phyloP scores from a whole-genome alignment of 2,113 vertebrate species.

The Ivindomyrus marchei region DNA sequence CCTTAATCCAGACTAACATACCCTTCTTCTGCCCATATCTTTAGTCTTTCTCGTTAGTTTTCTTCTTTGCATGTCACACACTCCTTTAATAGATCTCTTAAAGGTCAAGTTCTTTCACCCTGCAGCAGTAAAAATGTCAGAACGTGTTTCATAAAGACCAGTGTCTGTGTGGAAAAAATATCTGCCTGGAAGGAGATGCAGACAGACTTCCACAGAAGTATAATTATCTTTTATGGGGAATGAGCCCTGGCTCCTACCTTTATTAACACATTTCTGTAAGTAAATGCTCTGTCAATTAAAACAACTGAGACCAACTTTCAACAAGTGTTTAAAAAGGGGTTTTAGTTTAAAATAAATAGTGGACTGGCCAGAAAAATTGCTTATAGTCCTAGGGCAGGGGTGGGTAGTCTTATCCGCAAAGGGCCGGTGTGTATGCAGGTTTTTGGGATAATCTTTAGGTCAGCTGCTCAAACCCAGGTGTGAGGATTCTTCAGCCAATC shows the following conservation, averaged over 20 bases:
- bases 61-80: constrained; percentile 40
- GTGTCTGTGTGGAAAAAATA: constrained; percentile 47
- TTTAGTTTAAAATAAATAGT: background rate
- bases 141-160: constrained; percentile 56
- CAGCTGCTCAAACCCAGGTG: no score
- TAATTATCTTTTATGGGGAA: constrained; percentile 43
- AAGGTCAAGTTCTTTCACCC: constrained; percentile 64
- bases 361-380: background rate
- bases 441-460: no score
- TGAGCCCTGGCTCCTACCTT: background rate
- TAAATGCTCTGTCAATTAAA: background rate
- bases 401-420: no score
- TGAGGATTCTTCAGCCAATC: no score
- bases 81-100: constrained; percentile 60
- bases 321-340: background rate
- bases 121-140: constrained; percentile 64
- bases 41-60: constrained; percentile 35
- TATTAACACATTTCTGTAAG: background rate
- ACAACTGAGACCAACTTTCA: background rate
- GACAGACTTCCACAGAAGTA: constrained; percentile 40
- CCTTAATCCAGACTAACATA: constrained; percentile 37
- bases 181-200: constrained; percentile 35
- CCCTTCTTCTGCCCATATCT: constrained; percentile 38
- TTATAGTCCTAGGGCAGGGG: background rate
- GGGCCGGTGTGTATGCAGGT: no score